Evolutionary conservation across 2,113 vertebrate species (phyloP), one percentile per base, ranked within the genome.

Genomic region (Pteronura brasiliensis): DNA sequence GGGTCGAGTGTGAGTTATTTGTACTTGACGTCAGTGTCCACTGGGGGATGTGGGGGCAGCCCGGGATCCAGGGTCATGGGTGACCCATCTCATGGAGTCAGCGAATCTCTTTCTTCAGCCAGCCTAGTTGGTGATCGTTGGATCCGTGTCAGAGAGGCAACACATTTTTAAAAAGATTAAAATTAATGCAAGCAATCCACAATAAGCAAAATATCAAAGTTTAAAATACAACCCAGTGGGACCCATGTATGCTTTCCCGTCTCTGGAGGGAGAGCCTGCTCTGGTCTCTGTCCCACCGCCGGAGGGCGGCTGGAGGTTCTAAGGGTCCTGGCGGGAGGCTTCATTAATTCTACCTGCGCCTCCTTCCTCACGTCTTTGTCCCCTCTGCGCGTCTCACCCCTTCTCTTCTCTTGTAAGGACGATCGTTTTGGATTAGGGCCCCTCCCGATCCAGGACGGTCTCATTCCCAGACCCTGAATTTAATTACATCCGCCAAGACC

Each of bases 281-380:
- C 52, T 5, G 15, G 36, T 4, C 36, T 76, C 69, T 59, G 36
- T 44, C 18, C 69, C 20, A 36, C 36, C 9, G 25, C 39, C 7
- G 23, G 27, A 3, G 0, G 4, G 69, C 0, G 0, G 65, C n/a
- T 39, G 67, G n/a, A 15, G 20, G 83, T 21, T 12, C 67, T 42
- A 0, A 17, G 25, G 18, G 29, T 14, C 49, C 25, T 6, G 20
- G 34, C 20, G 36, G 13, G 34, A 6, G 21, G 21, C 36, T 23
- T 36, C 21, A 23, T 39, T 18, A 72, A 6, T 23, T 6, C 69
- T 21, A 39, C 2, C n/a, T 13, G 4, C 3, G n/a, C 69, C 36
- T 39, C 36, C 69, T 25, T 72, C 36, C 11, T 39, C 36, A 13
- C 2, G 10, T 31, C 27, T 14, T 6, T 71, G 52, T 55, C 25